Evolutionary conservation across 1,140 invertebrate genomes (phyloP).

Genomic region (Portunus trituberculatus): DNA sequence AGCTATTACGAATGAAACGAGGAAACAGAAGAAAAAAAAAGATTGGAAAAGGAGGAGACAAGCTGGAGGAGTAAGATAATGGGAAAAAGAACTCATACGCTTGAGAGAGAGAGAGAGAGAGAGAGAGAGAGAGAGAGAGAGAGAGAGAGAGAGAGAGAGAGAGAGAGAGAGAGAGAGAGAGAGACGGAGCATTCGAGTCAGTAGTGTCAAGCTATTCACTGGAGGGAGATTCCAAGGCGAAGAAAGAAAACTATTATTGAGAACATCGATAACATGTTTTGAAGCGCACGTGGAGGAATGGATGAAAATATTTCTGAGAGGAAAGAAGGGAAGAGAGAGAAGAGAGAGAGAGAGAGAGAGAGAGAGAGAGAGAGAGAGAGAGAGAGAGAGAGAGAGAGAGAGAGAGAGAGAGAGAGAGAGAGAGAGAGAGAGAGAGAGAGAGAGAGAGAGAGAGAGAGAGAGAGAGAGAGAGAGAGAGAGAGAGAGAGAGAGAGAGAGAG

Average conservation of each 20-base stretch:
- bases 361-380: no score
- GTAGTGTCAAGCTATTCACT: no score
- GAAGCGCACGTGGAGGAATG: not conserved
- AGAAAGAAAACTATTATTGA: not conserved
- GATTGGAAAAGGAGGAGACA: not conserved
- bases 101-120: constrained; percentile 36
- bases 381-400: no score
- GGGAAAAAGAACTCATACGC: not conserved
- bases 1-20: not conserved
- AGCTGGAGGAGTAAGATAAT: not conserved
- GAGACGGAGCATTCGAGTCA: not conserved
- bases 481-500: no score
- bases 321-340: not conserved
- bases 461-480: no score
- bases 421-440: no score
- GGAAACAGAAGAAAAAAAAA: not conserved
- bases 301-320: not conserved
- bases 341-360: no score
- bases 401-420: no score
- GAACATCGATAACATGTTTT: no score
- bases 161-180: constrained; percentile 25
- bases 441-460: no score
- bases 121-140: constrained; percentile 2
- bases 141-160: constrained; percentile 41
- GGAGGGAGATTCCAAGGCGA: not conserved